Evolutionary conservation across 2,888 invertebrate species (phyloP), one percentile per base, ranked within the genome.

Genomic region (Callimorpha dominula): DNA sequence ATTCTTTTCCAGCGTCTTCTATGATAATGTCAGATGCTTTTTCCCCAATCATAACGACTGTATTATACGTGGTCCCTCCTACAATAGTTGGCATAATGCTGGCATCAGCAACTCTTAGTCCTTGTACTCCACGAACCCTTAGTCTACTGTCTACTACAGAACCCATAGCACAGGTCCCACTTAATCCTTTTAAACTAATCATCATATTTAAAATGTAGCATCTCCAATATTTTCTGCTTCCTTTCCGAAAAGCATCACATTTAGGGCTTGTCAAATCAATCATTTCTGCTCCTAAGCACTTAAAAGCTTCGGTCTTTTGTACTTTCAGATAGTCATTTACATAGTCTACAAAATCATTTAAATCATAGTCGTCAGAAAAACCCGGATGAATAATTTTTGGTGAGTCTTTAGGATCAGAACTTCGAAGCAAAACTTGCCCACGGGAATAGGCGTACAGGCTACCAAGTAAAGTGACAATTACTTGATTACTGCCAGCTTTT

Each of bases 91-190:
- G 97, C 95, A 97, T 90, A 1, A 88, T 78, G 68, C 90, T 90
- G 15, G 86, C 85, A 70, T 90, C 90, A 0, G 78, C 87, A 7
- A 90, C 88, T 15, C 88, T 81, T 6, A 89, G 68, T 9, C 68
- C 75, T 0, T 78, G 69, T 0, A 89, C 85, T 3, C 87, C 85
- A 5, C 65, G 70, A 0, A 89, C 89, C 2, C 71, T 74, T 4
- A 98, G 88, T 57, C 96, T 89, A 0, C 96, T 95, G 88, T 97
- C 97, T 0, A 97, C 97, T 0, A 98, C 97, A 0, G 97, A 96
- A 0, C 97, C 97, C 97, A 98, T 97, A 85, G 97, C 97, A 70
- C 97, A 97, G 0, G 98, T 97, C 0, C 97, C 97, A 0, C 96
- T 92, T 0, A 97, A 97, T 87, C 97, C 97, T 81, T 97, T 97